phyloP scores from a whole-genome alignment of 2,797 vertebrate genomes.

The Pseudotriccus pelzelni region DNA sequence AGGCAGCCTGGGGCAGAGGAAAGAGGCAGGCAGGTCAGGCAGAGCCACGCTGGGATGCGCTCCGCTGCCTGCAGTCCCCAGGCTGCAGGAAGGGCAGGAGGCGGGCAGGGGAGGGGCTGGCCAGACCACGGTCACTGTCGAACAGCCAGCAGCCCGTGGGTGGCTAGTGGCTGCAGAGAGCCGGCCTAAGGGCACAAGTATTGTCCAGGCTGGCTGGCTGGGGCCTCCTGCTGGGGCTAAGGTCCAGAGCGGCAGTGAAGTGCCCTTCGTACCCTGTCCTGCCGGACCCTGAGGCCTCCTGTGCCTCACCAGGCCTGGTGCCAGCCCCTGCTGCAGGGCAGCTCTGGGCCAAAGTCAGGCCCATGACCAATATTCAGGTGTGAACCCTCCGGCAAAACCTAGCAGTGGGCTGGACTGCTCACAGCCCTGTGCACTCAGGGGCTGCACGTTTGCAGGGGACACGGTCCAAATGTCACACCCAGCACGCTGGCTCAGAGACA shows the following conservation, averaged over 20 bases:
- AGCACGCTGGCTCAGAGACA: neutral
- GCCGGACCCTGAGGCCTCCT: neutral
- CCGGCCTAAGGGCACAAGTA: neutral
- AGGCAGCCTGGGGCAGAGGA: neutral
- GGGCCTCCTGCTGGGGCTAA: neutral
- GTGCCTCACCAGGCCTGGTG: neutral
- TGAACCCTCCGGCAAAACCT: neutral
- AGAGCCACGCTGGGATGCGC: rapidly evolving
- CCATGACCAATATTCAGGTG: rapidly evolving
- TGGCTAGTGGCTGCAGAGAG: neutral
- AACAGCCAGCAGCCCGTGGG: neutral
- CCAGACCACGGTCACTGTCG: neutral
- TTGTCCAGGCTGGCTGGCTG: neutral
- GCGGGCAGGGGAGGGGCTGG: neutral
- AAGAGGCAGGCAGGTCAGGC: neutral
- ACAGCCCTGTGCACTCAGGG: rapidly evolving
- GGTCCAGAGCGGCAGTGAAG: neutral
- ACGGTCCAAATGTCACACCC: neutral
- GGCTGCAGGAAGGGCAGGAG: neutral
- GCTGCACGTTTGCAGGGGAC: neutral
- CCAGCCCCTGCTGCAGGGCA: neutral
- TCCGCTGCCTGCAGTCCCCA: neutral
- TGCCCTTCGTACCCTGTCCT: neutral
- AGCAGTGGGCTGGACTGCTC: neutral
- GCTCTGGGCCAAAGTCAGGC: neutral